Percentiles rank a stretch among this genome's conserved stretches.
Evolutionary conservation across 1,140 invertebrate genomes (phyloP).

Genomic region (Orius insidiosus): DNA sequence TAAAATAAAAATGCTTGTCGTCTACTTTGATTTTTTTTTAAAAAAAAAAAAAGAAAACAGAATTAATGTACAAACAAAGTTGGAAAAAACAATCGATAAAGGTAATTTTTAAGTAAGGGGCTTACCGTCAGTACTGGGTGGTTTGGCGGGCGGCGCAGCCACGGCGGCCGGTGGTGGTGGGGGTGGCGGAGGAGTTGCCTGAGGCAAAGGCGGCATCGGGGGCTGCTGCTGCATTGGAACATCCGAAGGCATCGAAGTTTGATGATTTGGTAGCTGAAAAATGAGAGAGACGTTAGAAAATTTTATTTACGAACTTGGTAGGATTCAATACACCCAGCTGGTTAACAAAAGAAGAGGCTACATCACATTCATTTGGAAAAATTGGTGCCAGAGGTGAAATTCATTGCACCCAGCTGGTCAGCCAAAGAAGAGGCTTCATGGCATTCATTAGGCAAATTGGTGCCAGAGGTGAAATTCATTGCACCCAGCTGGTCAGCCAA

Average conservation of each 20-base stretch:
- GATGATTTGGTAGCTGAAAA: constrained; percentile 6
- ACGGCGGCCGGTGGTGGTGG: constrained; percentile 2
- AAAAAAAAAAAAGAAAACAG: neutral
- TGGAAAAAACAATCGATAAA: neutral
- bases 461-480: too few species aligned
- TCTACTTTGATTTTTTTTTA: neutral
- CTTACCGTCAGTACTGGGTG: neutral
- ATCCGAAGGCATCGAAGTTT: neutral
- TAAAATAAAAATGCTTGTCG: neutral
- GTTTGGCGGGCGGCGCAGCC: neutral
- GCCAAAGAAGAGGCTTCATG: too few species aligned
- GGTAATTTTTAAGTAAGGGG: neutral
- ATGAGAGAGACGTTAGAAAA: neutral
- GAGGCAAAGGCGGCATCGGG: constrained; percentile 1
- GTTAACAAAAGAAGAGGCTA: too few species aligned
- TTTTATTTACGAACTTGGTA: too few species aligned
- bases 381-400: too few species aligned
- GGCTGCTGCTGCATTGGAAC: neutral
- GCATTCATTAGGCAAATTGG: too few species aligned
- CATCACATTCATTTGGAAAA: too few species aligned
- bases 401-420: too few species aligned
- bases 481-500: too few species aligned
- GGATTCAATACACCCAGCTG: too few species aligned
- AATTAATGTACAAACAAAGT: neutral
- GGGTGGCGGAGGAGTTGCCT: constrained; percentile 8